These are phyloP conservation scores for Salarias fasciatus DNA, from an alignment of 2,797 vertebrate species.

Conservation along the genomic window DNA sequence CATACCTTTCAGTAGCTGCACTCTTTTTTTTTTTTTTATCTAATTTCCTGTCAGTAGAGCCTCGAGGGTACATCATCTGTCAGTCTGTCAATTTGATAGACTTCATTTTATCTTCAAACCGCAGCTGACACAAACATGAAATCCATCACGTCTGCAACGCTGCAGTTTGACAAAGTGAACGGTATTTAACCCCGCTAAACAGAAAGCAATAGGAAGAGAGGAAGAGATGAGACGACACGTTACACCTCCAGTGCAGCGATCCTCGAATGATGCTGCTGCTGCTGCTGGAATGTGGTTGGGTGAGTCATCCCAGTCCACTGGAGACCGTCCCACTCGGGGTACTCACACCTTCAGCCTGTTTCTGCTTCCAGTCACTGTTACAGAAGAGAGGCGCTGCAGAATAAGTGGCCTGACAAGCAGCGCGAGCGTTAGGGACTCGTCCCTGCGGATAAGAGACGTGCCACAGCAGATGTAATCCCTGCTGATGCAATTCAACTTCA, in stretches of 20 bases:
- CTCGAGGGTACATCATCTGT: constrained; percentile 32
- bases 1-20: constrained; percentile 14
- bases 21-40: background rate
- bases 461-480: constrained; percentile 15
- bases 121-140: constrained; percentile 15
- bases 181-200: constrained; percentile 4
- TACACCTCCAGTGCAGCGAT: constrained; percentile 15
- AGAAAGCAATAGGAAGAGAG: constrained; percentile 7
- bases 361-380: constrained; percentile 2
- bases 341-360: constrained; percentile 9
- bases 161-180: constrained; percentile 1
- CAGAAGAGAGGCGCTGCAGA: constrained; percentile 5
- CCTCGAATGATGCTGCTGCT: constrained; percentile 2
- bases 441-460: constrained; percentile 6
- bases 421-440: constrained; percentile 3
- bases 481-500: constrained; percentile 8
- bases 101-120: constrained; percentile 12
- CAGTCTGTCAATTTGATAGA: constrained; percentile 19
- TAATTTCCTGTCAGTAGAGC: constrained; percentile 31
- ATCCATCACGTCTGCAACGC: constrained; percentile 11
- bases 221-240: constrained; percentile 12
- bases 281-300: constrained; percentile 5
- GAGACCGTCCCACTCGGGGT: constrained; percentile 18
- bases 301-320: constrained; percentile 27
- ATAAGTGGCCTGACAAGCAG: background rate